Evolutionary conservation across 2,888 invertebrate genomes (phyloP).

Genomic region (Scaptomyza polygonia): DNA sequence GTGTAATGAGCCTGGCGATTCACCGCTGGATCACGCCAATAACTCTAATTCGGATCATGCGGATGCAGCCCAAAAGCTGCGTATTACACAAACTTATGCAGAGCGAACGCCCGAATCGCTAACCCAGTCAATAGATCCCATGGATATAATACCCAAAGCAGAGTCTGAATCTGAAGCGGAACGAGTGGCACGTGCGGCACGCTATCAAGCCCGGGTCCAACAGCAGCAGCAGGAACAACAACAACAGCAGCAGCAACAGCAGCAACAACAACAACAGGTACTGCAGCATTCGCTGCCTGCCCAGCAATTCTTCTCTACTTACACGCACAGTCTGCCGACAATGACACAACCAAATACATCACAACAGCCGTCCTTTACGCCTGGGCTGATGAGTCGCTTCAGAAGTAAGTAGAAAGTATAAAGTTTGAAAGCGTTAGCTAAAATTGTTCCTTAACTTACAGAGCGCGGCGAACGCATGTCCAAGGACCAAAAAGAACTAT

Average conservation of each 20-base stretch:
- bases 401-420: conserved; percentile 63
- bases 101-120: conserved; percentile 76
- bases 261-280: conserved; percentile 55
- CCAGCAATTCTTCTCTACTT: conserved; percentile 67
- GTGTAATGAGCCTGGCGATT: conserved; percentile 58
- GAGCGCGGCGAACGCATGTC: conserved; percentile 83
- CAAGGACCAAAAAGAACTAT: conserved; percentile 81
- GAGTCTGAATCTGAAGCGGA: conserved; percentile 74
- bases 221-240: conserved; percentile 61
- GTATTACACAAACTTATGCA: conserved; percentile 54
- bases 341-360: conserved; percentile 65
- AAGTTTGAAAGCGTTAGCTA: neutral
- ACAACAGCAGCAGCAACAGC: conserved; percentile 57
- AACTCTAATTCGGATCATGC: conserved; percentile 65
- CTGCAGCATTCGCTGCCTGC: conserved; percentile 58
- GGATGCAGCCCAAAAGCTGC: conserved; percentile 60
- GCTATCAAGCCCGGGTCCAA: conserved; percentile 62
- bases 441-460: conserved; percentile 23
- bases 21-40: conserved; percentile 70
- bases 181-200: conserved; percentile 52
- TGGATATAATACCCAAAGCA: conserved; percentile 81
- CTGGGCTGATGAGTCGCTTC: conserved; percentile 77
- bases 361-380: conserved; percentile 74
- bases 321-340: conserved; percentile 61
- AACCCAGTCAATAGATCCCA: conserved; percentile 81